These are phyloP conservation scores for Hydractinia echinata DNA, from an alignment of 30 jellyfish, hydroid and myxozoan species.

Conservation along the genomic window DNA sequence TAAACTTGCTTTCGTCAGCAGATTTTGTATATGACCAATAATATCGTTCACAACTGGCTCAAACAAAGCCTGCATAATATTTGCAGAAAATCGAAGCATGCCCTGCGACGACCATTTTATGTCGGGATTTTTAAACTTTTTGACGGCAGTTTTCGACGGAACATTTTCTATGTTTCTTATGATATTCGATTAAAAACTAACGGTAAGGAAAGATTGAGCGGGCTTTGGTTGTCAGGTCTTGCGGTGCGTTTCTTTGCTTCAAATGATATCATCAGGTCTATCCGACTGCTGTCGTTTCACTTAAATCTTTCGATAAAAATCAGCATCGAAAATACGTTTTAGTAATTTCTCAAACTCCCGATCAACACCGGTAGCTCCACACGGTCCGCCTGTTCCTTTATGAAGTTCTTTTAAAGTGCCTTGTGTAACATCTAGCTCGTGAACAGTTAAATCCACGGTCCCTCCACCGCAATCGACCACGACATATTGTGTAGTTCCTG, in stretches of 20 bases:
- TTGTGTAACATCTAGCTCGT: constrained; percentile 81
- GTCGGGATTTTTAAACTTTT: constrained; percentile 80
- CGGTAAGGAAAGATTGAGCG: constrained; percentile 85
- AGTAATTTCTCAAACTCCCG: constrained; percentile 74
- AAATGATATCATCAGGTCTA: constrained; percentile 82
- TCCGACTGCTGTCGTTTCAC: constrained; percentile 95
- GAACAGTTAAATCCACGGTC: constrained; percentile 94
- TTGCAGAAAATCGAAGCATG: constrained; percentile 71
- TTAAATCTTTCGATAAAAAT: constrained; percentile 82
- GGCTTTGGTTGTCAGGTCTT: constrained; percentile 76
- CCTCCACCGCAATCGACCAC: constrained; percentile 99
- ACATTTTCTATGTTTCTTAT: constrained; percentile 71
- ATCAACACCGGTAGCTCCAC: constrained; percentile 97
- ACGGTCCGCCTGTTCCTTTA: constrained; percentile 93
- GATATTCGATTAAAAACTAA: constrained; percentile 80
- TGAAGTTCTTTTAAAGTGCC: constrained; percentile 90
- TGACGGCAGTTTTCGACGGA: constrained; percentile 78
- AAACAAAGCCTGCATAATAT: constrained; percentile 67
- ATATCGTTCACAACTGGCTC: constrained; percentile 70
- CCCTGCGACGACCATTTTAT: constrained; percentile 98
- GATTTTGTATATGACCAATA: constrained; percentile 50
- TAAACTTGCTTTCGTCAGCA: constrained; percentile 65
- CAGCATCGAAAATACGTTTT: constrained; percentile 82
- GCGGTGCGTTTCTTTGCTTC: constrained; percentile 97
- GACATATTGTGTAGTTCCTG: constrained; percentile 81